Evolutionary conservation across 2,113 vertebrate species (phyloP), one percentile per base, ranked within the genome.

Genomic region (Theristicus caerulescens): DNA sequence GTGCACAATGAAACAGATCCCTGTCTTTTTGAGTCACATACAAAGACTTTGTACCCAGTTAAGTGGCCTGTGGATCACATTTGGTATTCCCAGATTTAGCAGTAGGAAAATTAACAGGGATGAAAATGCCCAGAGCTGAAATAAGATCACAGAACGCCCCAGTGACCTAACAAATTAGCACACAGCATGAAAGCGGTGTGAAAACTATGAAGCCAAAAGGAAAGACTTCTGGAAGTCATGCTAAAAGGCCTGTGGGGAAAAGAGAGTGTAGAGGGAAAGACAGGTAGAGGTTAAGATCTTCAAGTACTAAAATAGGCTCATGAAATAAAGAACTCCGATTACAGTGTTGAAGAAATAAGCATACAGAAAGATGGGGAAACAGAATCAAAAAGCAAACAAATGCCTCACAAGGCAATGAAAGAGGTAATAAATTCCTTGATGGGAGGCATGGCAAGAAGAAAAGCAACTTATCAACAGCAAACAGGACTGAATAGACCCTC

Each of bases 161-260:
- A 87, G 71, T 2, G 9, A 90, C 36, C 80, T 70, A 88, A 91
- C n/a, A 96, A 95, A 96, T 94, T 80, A 94, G 29, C 51, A 83
- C 5, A 0, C 59, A 73, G 76, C 88, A 81, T 58, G 79, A 86
- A 93, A 91, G 54, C 3, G 2, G 18, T 54, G 27, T 80, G 62
- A 90, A 86, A 95, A 87, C 65, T 90, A 94, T 11, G 21, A 90
- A 93, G 71, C 21, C 54, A 86, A 70, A 90, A 65, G 18, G 11
- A 76, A 85, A 85, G 55, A 83, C 52, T 91, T 91, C 70, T 85
- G 44, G 21, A 96, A 93, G 44, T 61, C 70, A 72, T 10, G 31
- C 36, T 80, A 84, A 79, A 96, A 94, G 57, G 74, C 65, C 29
- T 13, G 1, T 2, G 34, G 57, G 38, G 0, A 1, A 20, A 40